Evolutionary conservation across 2,113 vertebrate species (phyloP).

Genomic region (Odocoileus hemionus): DNA sequence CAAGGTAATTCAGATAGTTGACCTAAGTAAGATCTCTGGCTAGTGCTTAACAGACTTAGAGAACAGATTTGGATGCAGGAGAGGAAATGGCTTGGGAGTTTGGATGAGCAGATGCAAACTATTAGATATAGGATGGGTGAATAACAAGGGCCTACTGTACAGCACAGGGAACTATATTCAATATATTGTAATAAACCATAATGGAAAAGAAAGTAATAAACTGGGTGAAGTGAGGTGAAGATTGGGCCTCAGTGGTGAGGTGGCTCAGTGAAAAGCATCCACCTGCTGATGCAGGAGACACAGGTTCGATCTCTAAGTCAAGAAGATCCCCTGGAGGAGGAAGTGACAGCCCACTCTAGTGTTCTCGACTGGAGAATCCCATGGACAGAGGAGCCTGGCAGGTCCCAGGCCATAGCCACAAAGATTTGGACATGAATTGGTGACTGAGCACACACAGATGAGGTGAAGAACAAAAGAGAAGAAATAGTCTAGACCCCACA

Average conservation of each 20-base stretch:
- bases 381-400: background rate
- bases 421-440: background rate
- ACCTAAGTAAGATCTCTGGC: background rate
- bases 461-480: background rate
- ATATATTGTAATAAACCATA: background rate
- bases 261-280: background rate
- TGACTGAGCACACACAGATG: background rate
- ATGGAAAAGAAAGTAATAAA: background rate
- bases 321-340: background rate
- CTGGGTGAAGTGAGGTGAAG: background rate
- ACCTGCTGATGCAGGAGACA: background rate
- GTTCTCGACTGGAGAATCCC: background rate
- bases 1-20: background rate
- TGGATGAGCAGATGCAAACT: background rate
- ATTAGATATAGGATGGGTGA: background rate
- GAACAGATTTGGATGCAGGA: background rate
- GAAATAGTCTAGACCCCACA: background rate
- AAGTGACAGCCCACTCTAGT: background rate
- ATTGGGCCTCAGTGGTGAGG: background rate
- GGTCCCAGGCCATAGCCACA: background rate
- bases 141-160: background rate
- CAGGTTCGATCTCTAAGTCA: background rate
- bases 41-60: background rate
- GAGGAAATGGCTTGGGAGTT: background rate
- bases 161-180: background rate